These are phyloP conservation scores for Laspeyria flexula DNA, from an alignment of 2,888 invertebrate genomes.

Conservation along the genomic window DNA sequence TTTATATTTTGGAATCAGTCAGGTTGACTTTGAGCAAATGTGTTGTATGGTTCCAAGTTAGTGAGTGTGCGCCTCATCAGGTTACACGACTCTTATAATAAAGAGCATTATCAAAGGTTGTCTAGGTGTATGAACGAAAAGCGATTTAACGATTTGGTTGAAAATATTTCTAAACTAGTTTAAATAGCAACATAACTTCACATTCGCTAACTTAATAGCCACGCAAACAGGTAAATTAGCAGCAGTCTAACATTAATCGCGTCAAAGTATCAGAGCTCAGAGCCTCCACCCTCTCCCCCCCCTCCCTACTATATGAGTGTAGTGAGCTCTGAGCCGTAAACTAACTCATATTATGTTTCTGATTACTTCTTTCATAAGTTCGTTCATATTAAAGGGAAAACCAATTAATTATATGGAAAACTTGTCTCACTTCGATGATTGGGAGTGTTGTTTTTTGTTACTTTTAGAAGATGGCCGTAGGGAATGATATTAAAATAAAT, in stretches of 20 bases:
- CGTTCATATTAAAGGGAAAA: background rate
- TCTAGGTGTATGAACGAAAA: no score
- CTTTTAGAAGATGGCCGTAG: background rate
- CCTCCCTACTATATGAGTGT: background rate
- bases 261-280: conserved; percentile 3
- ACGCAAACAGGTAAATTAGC: conserved; percentile 34
- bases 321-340: conserved; percentile 20
- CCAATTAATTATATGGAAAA: background rate
- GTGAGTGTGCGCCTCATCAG: no score
- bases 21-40: no score
- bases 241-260: conserved; percentile 23
- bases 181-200: no score
- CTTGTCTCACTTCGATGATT: background rate
- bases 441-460: background rate
- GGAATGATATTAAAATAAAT: no score
- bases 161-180: no score
- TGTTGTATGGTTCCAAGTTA: no score
- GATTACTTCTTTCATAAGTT: conserved; percentile 8
- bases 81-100: no score
- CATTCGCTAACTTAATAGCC: conserved; percentile 4
- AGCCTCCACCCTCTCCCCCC: background rate
- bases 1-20: no score
- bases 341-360: conserved; percentile 14
- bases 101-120: no score
- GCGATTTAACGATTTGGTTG: no score